Evolutionary conservation across 2,113 vertebrate species (phyloP).

Genomic region (Camelus bactrianus): DNA sequence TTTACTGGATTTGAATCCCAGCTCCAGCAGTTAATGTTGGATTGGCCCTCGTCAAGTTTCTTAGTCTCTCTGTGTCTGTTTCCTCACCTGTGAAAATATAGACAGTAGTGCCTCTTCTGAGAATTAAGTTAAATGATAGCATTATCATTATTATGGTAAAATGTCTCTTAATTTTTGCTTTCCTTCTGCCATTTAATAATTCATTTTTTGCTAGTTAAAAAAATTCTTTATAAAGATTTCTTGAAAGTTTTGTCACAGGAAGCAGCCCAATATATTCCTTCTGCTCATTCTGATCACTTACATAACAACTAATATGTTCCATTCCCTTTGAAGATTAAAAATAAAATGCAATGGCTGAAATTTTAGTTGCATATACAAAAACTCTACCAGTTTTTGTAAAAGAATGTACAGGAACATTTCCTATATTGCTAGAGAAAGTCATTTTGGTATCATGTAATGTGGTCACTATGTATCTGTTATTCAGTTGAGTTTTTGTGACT

Average conservation of each 20-base stretch:
- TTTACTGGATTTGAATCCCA: not conserved
- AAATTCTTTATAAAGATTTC: not conserved
- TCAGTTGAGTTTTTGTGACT: not conserved
- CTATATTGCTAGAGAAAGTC: not conserved
- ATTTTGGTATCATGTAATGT: not conserved
- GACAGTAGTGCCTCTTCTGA: not conserved
- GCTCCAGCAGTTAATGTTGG: accelerated
- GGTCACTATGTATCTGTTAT: not conserved
- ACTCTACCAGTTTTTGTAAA: not conserved
- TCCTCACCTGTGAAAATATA: not conserved
- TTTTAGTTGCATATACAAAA: not conserved
- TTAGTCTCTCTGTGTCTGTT: not conserved
- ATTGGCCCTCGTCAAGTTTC: not conserved
- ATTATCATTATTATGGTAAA: not conserved
- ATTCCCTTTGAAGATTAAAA: not conserved
- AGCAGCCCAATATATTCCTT: not conserved
- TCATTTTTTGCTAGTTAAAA: not conserved
- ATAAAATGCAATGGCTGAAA: not conserved
- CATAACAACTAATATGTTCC: not conserved
- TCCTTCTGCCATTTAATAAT: not conserved
- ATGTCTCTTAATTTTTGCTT: not conserved
- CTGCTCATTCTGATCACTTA: not conserved
- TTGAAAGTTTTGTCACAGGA: not conserved
- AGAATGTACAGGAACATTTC: not conserved
- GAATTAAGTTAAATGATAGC: not conserved